Base-by-base conservation (phyloP, 2,113 vertebrate species). In the Antigone vipio region DNA sequence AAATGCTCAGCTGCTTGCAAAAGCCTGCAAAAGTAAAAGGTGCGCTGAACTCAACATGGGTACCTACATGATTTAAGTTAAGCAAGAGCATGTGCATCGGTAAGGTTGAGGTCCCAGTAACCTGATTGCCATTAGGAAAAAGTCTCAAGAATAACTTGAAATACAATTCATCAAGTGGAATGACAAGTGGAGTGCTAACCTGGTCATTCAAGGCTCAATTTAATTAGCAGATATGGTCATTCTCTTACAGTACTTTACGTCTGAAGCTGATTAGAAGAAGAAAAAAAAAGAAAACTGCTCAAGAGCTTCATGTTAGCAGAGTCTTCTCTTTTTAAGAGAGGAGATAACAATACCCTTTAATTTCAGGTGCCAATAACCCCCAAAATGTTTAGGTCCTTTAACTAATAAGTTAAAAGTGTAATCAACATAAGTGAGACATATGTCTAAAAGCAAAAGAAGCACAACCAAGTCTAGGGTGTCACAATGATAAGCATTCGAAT, bases 111-210 rank as follows among this genome's bases (percentile, higher is more conserved):
- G 60, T 88, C 77, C 83, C 71, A 67, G 23, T 73, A 91, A 97
- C 66, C 53, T 83, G 86, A 96, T 67, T 95, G 45, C 17, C 71
- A 77, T 49, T 50, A 93, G 14, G 38, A 68, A 81, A 79, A 81
- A 79, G 52, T 42, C 83, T 94, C 59, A 35, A 84, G 63, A 50
- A 53, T 83, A 96, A 87, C 49, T 38, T 40, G 13, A 92, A 95
- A 93, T 64, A 80, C n/a, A 40, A 67, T 85, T 95, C 90, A 92
- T 97, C 93, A 95, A 89, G 91, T 73, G 45, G 78, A 86, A 89
- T 87, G 95, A 96, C 88, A 98, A 92, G 62, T 92, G 93, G 71
- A 98, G 92, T 82, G 76, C 49, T 62, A 64, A 67, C 93, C 69
- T 92, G 76, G 93, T 91, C 94, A 82, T 81, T 92, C 71, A 89